Base-by-base conservation (phyloP, 2,113 vertebrate genomes). In the Anser cygnoides region DNA sequence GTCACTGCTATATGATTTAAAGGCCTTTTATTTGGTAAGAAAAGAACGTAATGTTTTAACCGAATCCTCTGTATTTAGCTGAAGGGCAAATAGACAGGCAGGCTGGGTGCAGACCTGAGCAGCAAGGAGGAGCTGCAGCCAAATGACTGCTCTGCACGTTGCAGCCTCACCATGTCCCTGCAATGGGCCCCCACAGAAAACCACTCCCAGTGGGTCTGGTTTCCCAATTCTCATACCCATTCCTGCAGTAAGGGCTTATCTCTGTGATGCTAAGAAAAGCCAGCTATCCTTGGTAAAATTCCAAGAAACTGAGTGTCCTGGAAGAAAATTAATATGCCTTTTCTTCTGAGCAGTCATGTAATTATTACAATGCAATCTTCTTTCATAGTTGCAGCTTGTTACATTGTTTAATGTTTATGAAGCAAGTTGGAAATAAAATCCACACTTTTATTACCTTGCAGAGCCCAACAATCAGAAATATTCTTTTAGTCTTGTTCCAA, bases 311-410 rank as follows among this genome's bases (percentile, higher is more conserved):
- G 29, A 58, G 10, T 83, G 13, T 55, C 52, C 76, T 78, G 35
- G n/a, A 80, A 88, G 55, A 93, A 93, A 88, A 80, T 33, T 20
- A 78, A 39, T 50, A 55, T 0, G 1, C 9, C 10, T 91, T 77
- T 93, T 46, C 50, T 92, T 90, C 49, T 86, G 26, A 88, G 68
- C 22, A 80, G 28, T 91, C 44, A 58, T 74, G 46, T 57, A 86
- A 70, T 78, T 79, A 70, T 77, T 90, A 55, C 33, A 87, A 80
- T 37, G 9, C 6, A 55, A 19, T 44, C 13, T 73, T 52, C 16
- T 68, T 78, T 91, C 37, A 46, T 68, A 49, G 33, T 49, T 80
- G 50, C 7, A 46, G 22, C 66, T 95, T 50, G 61, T 44, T 62
- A 59, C 3, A 12, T 73, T 73, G 50, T 70, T 85, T 91, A 29